Percentiles rank a stretch among this genome's conserved stretches.
These are phyloP conservation scores for Oreochromis grahami DNA, from an alignment of 2,797 vertebrate species.

Conservation along the genomic window DNA sequence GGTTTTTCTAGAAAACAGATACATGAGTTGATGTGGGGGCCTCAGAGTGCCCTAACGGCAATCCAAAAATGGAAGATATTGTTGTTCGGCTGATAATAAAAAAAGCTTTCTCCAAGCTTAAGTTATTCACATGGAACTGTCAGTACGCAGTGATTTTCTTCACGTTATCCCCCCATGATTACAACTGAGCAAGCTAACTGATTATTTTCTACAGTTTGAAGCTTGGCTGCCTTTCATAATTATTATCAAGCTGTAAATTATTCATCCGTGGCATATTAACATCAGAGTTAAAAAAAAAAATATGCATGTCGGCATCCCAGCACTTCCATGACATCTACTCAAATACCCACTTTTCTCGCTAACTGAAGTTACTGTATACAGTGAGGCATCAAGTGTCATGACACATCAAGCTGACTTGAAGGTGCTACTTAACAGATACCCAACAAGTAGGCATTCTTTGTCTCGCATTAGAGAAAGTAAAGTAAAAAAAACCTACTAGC, in stretches of 20 bases:
- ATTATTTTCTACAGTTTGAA: constrained; percentile 10
- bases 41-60: not conserved
- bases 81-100: not conserved
- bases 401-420: not conserved
- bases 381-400: not conserved
- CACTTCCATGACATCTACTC: not conserved
- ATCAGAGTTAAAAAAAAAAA: not conserved
- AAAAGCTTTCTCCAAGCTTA: not conserved
- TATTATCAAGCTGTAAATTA: constrained; percentile 3
- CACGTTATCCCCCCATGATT: not conserved
- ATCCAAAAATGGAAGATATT: not conserved
- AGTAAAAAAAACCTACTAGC: not conserved
- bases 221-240: not conserved
- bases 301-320: not conserved
- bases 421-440: not conserved
- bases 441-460: not conserved
- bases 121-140: not conserved
- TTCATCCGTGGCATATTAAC: not conserved
- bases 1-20: not conserved
- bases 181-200: not conserved
- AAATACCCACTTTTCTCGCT: not conserved
- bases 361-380: not conserved
- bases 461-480: not conserved
- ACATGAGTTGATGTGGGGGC: not conserved
- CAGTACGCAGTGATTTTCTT: not conserved